Base-by-base conservation (phyloP, 2,113 vertebrate species). In the Nothocercus nigrocapillus region DNA sequence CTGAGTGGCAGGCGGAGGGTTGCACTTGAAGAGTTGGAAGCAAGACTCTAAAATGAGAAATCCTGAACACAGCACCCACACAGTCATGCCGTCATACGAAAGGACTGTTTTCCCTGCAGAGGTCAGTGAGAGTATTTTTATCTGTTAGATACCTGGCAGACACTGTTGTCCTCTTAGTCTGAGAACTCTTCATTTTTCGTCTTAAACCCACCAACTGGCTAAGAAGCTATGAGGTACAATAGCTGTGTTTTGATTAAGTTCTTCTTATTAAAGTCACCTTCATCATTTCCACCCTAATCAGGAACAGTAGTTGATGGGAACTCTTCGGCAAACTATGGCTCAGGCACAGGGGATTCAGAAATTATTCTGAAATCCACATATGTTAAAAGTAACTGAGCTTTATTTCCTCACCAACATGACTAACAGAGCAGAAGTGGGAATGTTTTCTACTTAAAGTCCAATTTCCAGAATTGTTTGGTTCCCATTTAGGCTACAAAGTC, bases 381-480 rank as follows among this genome's bases (percentile, higher is more conserved):
- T 72, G 93, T 85, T 80, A 83, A 85, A 97, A 77, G 51, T 89
- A 76, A 34, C 1, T 0, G 42, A 13, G 17, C 82, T 75, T 77
- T 90, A 86, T 83, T 95, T 91, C 76, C 61, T 36, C 27, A 81
- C 34, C 56, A 90, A 74, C 36, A 70, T 2, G 0, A 74, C 59
- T 28, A 68, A 51, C 1, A 3, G 82, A 95, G 79, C 70, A 87
- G 76, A 88, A 90, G 68, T 80, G 91, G 89, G 72, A 91, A 91
- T 61, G 68, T 95, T 93, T 89, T 89, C 85, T 89, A 83, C 82
- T 88, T 67, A 67, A 25, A 88, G 25, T 82, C 61, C 56, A 74
- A 88, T 91, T 94, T 93, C 79, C 85, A 96, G 72, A 74, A 93
- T 75, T 93, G 56, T 51, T 86, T 42, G 64, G 85, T 62, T 88